Evolutionary conservation across 2,888 invertebrate genomes (phyloP).

Genomic region (Anthophora plumipes): DNA sequence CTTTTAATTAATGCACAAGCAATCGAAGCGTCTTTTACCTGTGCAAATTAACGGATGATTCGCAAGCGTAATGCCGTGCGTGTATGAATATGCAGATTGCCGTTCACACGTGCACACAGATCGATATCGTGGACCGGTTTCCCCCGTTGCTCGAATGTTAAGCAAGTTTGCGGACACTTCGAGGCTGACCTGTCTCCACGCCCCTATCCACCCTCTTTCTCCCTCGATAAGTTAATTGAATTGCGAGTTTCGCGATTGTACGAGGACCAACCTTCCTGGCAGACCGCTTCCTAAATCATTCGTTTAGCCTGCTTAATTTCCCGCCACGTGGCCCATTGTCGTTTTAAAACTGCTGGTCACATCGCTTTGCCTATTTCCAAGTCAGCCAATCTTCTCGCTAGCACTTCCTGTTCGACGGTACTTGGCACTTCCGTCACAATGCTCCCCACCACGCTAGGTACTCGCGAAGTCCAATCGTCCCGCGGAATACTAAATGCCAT

Average conservation of each 20-base stretch:
- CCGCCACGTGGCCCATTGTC: background rate
- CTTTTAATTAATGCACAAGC: background rate
- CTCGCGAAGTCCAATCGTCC: conserved; percentile 74
- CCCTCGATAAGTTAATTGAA: conserved; percentile 46
- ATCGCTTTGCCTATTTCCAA: conserved; percentile 56
- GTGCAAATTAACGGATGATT: conserved; percentile 15
- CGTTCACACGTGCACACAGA: conserved; percentile 33
- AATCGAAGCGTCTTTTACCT: background rate
- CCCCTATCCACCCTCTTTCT: background rate
- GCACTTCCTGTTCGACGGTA: conserved; percentile 52
- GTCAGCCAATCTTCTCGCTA: conserved; percentile 49
- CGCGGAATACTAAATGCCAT: conserved; percentile 81
- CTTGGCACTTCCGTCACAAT: conserved; percentile 80
- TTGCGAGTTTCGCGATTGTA: conserved; percentile 40
- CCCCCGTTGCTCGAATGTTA: conserved; percentile 46
- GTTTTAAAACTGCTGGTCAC: conserved; percentile 58
- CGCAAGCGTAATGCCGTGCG: conserved; percentile 24
- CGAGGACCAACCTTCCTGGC: conserved; percentile 19
- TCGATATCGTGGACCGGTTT: conserved; percentile 49
- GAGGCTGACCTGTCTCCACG: background rate
- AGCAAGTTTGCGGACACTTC: conserved; percentile 52
- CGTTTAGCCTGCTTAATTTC: conserved; percentile 58
- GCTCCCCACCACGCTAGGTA: conserved; percentile 78
- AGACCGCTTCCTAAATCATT: conserved; percentile 55
- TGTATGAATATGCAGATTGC: conserved; percentile 53